phyloP scores from a whole-genome alignment of 2,888 invertebrate species.

The Calameuta pallipes region DNA sequence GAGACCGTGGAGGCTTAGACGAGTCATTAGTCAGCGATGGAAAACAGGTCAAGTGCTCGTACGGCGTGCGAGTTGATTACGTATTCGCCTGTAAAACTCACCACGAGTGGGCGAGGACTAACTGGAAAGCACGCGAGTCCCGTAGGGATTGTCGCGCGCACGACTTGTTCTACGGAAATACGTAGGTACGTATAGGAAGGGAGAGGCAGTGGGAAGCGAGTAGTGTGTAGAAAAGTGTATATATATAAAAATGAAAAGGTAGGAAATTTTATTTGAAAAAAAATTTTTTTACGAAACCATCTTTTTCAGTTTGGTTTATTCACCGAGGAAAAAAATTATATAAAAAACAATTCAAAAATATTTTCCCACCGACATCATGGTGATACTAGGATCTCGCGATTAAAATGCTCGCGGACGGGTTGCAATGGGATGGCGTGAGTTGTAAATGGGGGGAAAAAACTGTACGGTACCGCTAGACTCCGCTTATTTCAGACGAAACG shows the following conservation, averaged over 20 bases:
- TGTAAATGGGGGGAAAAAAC: not conserved
- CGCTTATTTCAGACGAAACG: not conserved
- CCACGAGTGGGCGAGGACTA: not conserved
- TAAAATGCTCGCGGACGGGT: not conserved
- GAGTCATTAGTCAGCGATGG: slow-evolving; percentile 41
- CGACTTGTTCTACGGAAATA: not conserved
- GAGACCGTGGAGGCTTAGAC: slow-evolving; percentile 21
- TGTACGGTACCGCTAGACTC: not conserved
- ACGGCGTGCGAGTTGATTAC: slow-evolving; percentile 10
- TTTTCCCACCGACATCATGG: not conserved
- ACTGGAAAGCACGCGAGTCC: not conserved
- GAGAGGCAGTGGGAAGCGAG: not conserved
- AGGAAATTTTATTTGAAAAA: not conserved
- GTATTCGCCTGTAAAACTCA: slow-evolving; percentile 14
- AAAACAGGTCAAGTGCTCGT: slow-evolving; percentile 12
- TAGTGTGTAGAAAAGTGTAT: not conserved
- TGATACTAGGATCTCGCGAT: not conserved
- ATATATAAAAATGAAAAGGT: not conserved
- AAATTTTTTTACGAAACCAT: not conserved
- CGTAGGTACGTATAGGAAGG: not conserved
- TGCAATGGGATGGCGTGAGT: not conserved
- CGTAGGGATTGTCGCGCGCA: not conserved
- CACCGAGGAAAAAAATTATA: not conserved
- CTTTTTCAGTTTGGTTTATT: not conserved
- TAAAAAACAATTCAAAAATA: not conserved